These are phyloP conservation scores for Australoheros facetus DNA, from an alignment of 2,797 vertebrate genomes.

Conservation along the genomic window DNA sequence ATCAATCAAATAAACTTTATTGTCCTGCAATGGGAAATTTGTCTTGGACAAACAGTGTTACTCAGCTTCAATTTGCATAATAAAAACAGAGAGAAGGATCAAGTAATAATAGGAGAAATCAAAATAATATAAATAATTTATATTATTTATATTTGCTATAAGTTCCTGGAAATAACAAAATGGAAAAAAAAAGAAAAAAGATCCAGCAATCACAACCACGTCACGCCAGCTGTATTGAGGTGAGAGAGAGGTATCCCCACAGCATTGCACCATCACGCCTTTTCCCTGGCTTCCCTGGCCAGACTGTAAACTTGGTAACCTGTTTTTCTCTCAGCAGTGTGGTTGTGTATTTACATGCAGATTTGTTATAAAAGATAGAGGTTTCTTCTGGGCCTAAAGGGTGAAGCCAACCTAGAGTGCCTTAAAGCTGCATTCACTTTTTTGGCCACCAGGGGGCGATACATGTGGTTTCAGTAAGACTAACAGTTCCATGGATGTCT, in stretches of 20 bases:
- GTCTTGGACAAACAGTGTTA: too few relatives aligned
- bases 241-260: background rate
- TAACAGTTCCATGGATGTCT: rapidly evolving
- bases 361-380: slow-evolving; percentile 18
- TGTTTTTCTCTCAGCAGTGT: slow-evolving; percentile 18
- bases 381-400: background rate
- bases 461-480: background rate
- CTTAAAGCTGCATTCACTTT: background rate
- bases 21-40: too few relatives aligned
- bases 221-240: background rate
- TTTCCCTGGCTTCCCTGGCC: background rate
- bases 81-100: too few relatives aligned
- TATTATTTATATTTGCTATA: background rate
- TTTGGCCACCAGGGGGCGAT: background rate
- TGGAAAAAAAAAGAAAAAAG: background rate
- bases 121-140: too few relatives aligned
- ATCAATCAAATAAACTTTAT: too few relatives aligned
- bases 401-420: background rate
- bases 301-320: background rate
- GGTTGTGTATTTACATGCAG: slow-evolving; percentile 41
- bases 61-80: too few relatives aligned
- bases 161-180: background rate
- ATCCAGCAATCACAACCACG: background rate
- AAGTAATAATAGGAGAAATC: too few relatives aligned
- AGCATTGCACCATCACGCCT: background rate